These are phyloP conservation scores for Tachina fera DNA, from an alignment of 2,888 invertebrate genomes.

Conservation along the genomic window DNA sequence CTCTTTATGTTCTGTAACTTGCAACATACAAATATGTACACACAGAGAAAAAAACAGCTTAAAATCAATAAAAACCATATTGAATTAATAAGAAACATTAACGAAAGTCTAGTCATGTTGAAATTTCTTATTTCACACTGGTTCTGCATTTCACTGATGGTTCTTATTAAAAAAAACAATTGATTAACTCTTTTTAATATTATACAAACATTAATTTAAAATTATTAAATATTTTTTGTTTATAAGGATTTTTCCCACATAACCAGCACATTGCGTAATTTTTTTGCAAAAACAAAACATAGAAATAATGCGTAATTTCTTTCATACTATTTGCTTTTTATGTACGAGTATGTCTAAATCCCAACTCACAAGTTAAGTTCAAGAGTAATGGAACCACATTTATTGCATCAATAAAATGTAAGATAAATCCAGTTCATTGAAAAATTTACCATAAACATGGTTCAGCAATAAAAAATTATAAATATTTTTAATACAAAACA, in stretches of 20 bases:
- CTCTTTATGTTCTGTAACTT: too few species aligned
- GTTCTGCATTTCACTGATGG: too few species aligned
- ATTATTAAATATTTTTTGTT: not conserved
- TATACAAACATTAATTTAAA: not conserved
- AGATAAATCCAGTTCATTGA: slow-evolving; percentile 49
- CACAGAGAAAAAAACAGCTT: too few species aligned
- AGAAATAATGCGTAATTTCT: slow-evolving; percentile 5
- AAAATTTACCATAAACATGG: slow-evolving; percentile 20
- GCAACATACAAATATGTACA: too few species aligned
- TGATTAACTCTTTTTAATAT: not conserved
- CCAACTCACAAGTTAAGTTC: slow-evolving; percentile 36
- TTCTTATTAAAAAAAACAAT: too few species aligned
- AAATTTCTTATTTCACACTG: too few species aligned
- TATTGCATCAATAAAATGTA: slow-evolving; percentile 2
- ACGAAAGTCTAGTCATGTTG: too few species aligned
- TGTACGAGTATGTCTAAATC: not conserved
- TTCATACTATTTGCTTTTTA: not conserved
- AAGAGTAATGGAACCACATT: slow-evolving; percentile 49
- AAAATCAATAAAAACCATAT: too few species aligned
- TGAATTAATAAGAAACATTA: too few species aligned
- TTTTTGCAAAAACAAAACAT: not conserved
- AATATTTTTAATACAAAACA: slow-evolving; percentile 47
- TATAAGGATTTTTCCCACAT: slow-evolving; percentile 27
- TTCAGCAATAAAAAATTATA: slow-evolving; percentile 49
- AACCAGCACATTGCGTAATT: not conserved